Evolutionary conservation across 1,140 invertebrate genomes (phyloP).

Genomic region (Danaus melanippus): DNA sequence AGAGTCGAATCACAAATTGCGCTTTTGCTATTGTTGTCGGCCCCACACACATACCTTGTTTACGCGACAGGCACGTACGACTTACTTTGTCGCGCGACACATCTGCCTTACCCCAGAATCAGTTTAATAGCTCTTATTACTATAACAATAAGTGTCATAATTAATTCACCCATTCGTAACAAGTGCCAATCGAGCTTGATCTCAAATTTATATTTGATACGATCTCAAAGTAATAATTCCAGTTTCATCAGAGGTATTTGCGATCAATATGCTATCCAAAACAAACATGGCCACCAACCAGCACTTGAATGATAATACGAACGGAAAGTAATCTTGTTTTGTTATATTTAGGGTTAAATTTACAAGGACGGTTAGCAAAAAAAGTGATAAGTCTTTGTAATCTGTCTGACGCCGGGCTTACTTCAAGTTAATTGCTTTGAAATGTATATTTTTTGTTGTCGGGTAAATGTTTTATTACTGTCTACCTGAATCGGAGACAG

Average conservation of each 20-base stretch:
- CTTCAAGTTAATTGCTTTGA: constrained; percentile 60
- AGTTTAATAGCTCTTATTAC: too few relatives aligned
- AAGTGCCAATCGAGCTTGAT: not conserved
- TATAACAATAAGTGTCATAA: not conserved
- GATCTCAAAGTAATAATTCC: constrained; percentile 20
- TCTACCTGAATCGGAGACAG: constrained; percentile 60
- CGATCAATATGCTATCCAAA: constrained; percentile 60
- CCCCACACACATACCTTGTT: constrained; percentile 62
- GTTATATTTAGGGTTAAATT: constrained; percentile 20
- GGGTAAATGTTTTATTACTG: constrained; percentile 59
- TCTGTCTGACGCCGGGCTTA: constrained; percentile 66
- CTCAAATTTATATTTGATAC: too few relatives aligned
- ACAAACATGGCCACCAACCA: constrained; percentile 62
- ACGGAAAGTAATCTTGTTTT: constrained; percentile 21
- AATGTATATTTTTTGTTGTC: constrained; percentile 46
- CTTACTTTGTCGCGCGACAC: constrained; percentile 65
- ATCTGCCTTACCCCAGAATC: constrained; percentile 31
- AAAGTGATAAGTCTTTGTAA: constrained; percentile 66
- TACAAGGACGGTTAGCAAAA: constrained; percentile 26
- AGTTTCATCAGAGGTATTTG: constrained; percentile 47
- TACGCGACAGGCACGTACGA: constrained; percentile 57
- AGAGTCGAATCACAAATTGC: constrained; percentile 64
- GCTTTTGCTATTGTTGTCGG: constrained; percentile 58
- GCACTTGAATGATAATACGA: constrained; percentile 16
- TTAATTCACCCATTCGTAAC: constrained; percentile 9